These are phyloP conservation scores for Melanerpes formicivorus DNA, from an alignment of 2,113 vertebrate genomes.

Conservation along the genomic window DNA sequence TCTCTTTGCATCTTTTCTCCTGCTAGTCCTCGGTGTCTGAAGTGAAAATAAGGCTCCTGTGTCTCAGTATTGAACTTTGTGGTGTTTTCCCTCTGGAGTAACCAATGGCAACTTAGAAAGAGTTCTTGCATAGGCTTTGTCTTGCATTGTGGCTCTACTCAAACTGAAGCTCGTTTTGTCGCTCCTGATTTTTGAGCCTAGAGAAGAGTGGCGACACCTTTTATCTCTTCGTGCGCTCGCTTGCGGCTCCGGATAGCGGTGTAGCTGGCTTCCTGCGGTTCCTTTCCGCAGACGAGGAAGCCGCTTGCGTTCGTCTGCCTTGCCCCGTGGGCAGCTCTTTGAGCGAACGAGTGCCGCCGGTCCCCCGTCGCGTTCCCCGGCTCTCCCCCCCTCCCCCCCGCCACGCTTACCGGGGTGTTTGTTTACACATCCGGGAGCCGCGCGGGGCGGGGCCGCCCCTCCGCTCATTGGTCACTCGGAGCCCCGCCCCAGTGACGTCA, in stretches of 20 bases:
- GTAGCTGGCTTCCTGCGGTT: no score
- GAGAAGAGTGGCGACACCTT: accelerated
- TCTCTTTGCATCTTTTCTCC: not conserved
- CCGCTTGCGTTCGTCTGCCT: not conserved
- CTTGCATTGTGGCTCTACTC: not conserved
- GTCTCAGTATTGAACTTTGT: not conserved
- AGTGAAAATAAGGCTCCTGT: not conserved
- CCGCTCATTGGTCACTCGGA: not conserved
- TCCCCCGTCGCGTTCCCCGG: not conserved
- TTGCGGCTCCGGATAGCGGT: not conserved
- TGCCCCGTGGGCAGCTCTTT: no score
- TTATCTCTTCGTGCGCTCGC: accelerated
- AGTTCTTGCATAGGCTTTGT: not conserved
- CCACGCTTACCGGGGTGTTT: slow-evolving; percentile 70
- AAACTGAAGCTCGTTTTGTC: accelerated
- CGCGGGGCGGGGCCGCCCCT: not conserved
- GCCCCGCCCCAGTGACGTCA: slow-evolving; percentile 21
- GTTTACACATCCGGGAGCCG: slow-evolving; percentile 87
- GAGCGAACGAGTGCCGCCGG: no score
- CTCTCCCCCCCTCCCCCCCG: not conserved
- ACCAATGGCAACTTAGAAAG: not conserved
- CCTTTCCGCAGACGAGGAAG: not conserved
- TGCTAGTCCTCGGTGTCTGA: not conserved
- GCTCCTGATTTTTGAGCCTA: not conserved
- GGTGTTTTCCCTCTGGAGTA: not conserved